A percentile compares a stretch with the other conserved stretches of the same genome.
These are phyloP conservation scores for Cerastis leucographa DNA, from an alignment of 2,888 invertebrate species.

Conservation along the genomic window DNA sequence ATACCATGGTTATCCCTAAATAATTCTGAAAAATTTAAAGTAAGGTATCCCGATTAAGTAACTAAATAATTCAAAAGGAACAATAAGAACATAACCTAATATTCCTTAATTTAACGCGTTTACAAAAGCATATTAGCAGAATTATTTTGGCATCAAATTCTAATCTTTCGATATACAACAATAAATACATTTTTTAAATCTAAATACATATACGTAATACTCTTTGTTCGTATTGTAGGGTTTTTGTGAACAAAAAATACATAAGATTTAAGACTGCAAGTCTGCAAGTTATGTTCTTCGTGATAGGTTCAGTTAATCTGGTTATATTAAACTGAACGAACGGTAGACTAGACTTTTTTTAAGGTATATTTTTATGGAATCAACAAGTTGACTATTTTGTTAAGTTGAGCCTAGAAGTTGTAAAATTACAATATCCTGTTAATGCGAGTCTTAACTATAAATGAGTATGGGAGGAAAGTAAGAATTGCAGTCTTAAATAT, in stretches of 20 bases:
- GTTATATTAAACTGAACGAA: constrained; percentile 5
- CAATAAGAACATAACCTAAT: constrained; percentile 49
- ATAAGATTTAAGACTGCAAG: constrained; percentile 62
- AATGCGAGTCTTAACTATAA: neutral
- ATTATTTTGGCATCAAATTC: constrained; percentile 83
- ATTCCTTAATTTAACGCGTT: constrained; percentile 52
- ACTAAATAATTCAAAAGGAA: constrained; percentile 61
- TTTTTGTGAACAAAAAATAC: constrained; percentile 59
- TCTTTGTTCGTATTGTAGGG: constrained; percentile 47
- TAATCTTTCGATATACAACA: constrained; percentile 72
- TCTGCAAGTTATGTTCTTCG: constrained; percentile 30
- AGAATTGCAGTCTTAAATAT: constrained; percentile 71
- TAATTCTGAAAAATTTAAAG: constrained; percentile 16
- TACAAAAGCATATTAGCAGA: constrained; percentile 65
- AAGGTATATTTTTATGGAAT: neutral
- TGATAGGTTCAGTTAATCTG: constrained; percentile 1
- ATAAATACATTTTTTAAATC: constrained; percentile 71
- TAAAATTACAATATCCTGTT: constrained; percentile 3
- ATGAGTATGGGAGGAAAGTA: neutral
- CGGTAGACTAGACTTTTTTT: constrained; percentile 41
- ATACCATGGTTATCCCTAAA: constrained; percentile 27
- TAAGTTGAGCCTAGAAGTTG: neutral
- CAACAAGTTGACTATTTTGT: constrained; percentile 5
- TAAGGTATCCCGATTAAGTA: constrained; percentile 33
- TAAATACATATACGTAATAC: constrained; percentile 58